These are phyloP conservation scores for Dendroctonus valens DNA, from an alignment of 1,140 invertebrate species.

Conservation along the genomic window DNA sequence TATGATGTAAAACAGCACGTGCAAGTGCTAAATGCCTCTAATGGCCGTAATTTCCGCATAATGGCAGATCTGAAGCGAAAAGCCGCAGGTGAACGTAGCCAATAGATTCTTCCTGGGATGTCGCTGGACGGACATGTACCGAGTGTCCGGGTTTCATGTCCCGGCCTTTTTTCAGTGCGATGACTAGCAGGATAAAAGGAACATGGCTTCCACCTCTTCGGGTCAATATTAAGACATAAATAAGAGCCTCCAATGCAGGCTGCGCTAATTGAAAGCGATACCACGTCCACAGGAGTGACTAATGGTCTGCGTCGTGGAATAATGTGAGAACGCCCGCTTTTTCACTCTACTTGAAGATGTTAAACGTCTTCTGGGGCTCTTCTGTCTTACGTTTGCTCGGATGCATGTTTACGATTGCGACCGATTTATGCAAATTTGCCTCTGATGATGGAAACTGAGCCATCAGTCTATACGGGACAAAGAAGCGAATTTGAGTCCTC, in stretches of 20 bases:
- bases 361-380: constrained; percentile 9
- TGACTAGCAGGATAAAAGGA: constrained; percentile 21
- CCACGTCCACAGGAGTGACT: constrained; percentile 16
- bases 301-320: constrained; percentile 11
- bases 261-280: constrained; percentile 27
- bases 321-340: constrained; percentile 23
- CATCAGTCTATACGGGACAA: no score
- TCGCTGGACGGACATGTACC: neutral
- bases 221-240: constrained; percentile 26
- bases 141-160: constrained; percentile 13
- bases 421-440: neutral
- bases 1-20: constrained; percentile 18
- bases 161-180: constrained; percentile 16
- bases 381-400: constrained; percentile 11
- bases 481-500: no score
- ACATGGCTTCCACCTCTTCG: constrained; percentile 21
- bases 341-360: constrained; percentile 15
- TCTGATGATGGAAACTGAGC: no score
- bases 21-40: constrained; percentile 26
- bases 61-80: constrained; percentile 20
- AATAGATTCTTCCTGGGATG: neutral
- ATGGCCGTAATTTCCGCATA: constrained; percentile 16
- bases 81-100: constrained; percentile 8
- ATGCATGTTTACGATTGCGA: constrained; percentile 3
- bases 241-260: constrained; percentile 19